Conservation (phyloP, 2,113 vertebrate genomes). For the Oreochromis niloticus region DNA sequence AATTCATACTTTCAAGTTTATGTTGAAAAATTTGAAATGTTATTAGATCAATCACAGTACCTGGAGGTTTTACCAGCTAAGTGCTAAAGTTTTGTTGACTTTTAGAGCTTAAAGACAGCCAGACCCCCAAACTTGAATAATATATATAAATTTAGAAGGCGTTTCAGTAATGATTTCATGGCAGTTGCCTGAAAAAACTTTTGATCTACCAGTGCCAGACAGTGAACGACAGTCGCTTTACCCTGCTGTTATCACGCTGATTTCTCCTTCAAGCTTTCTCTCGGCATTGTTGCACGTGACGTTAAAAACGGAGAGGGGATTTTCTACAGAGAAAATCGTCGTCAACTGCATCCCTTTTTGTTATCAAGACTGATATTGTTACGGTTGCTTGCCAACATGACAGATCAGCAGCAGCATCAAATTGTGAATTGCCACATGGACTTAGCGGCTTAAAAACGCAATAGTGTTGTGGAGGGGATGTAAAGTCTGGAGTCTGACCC, state of each 20-base stretch:
- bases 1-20: background rate
- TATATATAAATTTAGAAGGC: background rate
- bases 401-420: constrained; percentile 53
- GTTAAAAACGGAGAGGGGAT: background rate
- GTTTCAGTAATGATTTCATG: background rate
- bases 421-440: constrained; percentile 56
- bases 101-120: background rate
- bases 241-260: background rate
- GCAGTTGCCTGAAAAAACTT: background rate
- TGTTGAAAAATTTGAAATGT: background rate
- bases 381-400: constrained; percentile 35
- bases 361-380: constrained; percentile 30
- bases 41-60: background rate
- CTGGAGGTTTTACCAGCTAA: constrained; percentile 14
- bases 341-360: background rate
- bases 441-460: constrained; percentile 66
- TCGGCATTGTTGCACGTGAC: background rate
- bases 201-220: background rate
- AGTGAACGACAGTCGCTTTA: background rate
- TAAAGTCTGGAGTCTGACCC: constrained; percentile 57
- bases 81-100: background rate
- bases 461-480: constrained; percentile 47
- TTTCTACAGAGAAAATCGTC: background rate
- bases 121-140: background rate
- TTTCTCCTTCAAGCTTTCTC: background rate